A percentile compares a stretch with the other conserved stretches of the same genome.
These are phyloP conservation scores for Acanthosepion esculentum DNA, from an alignment of 2,888 invertebrate genomes.

Conservation along the genomic window DNA sequence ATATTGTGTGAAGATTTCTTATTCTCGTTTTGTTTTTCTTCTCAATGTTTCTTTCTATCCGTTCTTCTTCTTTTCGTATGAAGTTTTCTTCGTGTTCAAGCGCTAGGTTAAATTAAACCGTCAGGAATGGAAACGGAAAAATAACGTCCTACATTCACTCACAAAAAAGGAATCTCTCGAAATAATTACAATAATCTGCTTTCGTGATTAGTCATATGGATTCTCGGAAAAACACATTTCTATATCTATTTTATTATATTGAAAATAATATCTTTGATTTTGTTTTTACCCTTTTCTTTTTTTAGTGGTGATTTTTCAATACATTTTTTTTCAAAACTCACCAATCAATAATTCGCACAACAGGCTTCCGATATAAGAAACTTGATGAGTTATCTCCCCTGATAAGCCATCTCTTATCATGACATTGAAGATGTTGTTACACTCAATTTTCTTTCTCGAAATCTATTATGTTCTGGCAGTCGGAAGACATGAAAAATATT, in stretches of 20 bases:
- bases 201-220: constrained; percentile 21
- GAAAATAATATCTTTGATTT: neutral
- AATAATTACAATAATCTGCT: constrained; percentile 21
- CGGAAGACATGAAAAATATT: neutral
- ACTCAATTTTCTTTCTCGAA: neutral
- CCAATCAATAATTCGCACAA: neutral
- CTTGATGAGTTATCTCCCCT: constrained; percentile 18
- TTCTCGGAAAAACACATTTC: neutral
- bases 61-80: neutral
- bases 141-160: neutral
- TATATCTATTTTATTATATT: neutral
- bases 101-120: neutral
- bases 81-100: neutral
- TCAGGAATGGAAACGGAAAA: neutral
- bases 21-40: neutral
- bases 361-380: constrained; percentile 2
- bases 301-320: neutral
- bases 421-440: neutral
- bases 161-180: neutral
- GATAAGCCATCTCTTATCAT: neutral
- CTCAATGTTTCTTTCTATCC: neutral
- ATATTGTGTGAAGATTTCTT: neutral
- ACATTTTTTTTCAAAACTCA: neutral
- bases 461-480: neutral
- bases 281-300: neutral